Conservation (phyloP, 2,888 invertebrate genomes). For the Anagyrus pseudococci region DNA sequence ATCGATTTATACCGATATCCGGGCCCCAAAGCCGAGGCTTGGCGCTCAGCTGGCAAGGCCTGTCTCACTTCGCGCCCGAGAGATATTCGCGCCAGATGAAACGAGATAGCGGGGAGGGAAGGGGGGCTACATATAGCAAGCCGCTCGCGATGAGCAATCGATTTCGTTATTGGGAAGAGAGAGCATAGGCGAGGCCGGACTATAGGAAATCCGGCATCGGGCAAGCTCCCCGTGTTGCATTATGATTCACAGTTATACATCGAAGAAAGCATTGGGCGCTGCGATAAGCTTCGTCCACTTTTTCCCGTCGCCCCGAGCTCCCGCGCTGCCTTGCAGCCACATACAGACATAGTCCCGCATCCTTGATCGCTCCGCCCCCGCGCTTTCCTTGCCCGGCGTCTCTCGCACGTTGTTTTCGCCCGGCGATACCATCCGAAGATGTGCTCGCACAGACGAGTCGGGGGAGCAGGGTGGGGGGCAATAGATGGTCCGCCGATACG, state of each 20-base stretch:
- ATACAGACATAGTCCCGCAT: no score
- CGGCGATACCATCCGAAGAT: no score
- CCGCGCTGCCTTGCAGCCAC: background rate
- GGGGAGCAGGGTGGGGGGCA: no score
- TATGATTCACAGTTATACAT: constrained; percentile 48
- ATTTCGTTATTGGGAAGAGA: constrained; percentile 27
- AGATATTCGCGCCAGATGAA: constrained; percentile 43
- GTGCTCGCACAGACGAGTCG: no score
- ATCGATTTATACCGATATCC: constrained; percentile 53
- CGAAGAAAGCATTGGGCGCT: constrained; percentile 45
- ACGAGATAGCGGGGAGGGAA: constrained; percentile 39
- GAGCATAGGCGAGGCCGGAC: constrained; percentile 15
- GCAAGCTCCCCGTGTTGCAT: constrained; percentile 43
- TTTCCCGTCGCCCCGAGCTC: constrained; percentile 12
- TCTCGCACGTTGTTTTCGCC: no score
- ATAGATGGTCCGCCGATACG: no score
- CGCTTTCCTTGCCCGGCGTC: no score
- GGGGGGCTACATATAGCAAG: no score
- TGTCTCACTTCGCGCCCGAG: background rate
- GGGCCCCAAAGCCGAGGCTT: constrained; percentile 21
- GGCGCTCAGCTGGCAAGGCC: constrained; percentile 2
- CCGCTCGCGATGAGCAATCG: constrained; percentile 15
- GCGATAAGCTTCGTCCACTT: background rate
- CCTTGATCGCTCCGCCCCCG: no score
- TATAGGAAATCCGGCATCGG: constrained; percentile 25